Evolutionary conservation across 1,140 invertebrate species (phyloP).

Genomic region (Drosophila busckii): DNA sequence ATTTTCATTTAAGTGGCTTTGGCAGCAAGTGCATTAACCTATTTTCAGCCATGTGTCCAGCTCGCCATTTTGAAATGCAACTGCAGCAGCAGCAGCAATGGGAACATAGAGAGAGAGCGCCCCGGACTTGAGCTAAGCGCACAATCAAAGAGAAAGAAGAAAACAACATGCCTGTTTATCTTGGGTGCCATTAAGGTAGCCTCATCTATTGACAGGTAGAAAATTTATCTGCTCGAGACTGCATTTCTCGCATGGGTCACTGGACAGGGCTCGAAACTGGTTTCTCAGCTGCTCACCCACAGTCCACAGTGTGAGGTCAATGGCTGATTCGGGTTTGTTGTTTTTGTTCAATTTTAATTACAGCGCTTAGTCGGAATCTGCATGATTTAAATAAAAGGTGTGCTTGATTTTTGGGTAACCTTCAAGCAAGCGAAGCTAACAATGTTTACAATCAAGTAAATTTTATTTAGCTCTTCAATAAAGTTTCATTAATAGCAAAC

Average conservation of each 20-base stretch:
- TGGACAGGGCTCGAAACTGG: slow-evolving; percentile 44
- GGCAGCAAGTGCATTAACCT: slow-evolving; percentile 39
- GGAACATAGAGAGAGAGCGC: slow-evolving; percentile 7
- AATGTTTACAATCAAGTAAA: slow-evolving; percentile 7
- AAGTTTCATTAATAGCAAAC: no score
- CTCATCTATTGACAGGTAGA: slow-evolving; percentile 77
- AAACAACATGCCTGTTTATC: slow-evolving; percentile 63
- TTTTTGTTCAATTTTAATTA: slow-evolving; percentile 54
- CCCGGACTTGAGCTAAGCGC: slow-evolving; percentile 10
- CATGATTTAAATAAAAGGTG: slow-evolving; percentile 52
- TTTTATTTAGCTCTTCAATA: no score
- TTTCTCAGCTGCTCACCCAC: slow-evolving; percentile 48
- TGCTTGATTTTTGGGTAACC: slow-evolving; percentile 11
- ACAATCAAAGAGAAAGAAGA: slow-evolving; percentile 53
- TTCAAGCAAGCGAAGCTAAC: slow-evolving; percentile 1
- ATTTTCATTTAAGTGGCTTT: slow-evolving; percentile 38
- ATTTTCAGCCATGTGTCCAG: slow-evolving; percentile 27
- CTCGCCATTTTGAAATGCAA: slow-evolving; percentile 36
- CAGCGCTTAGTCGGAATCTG: slow-evolving; percentile 41
- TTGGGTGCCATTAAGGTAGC: slow-evolving; percentile 71
- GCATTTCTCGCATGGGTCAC: slow-evolving; percentile 30
- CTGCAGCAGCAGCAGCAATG: slow-evolving; percentile 5
- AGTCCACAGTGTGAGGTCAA: slow-evolving; percentile 74
- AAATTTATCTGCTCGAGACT: slow-evolving; percentile 72
- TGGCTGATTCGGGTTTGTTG: slow-evolving; percentile 54